Evolutionary conservation across 1,140 invertebrate genomes (phyloP).

Genomic region (Musca domestica): DNA sequence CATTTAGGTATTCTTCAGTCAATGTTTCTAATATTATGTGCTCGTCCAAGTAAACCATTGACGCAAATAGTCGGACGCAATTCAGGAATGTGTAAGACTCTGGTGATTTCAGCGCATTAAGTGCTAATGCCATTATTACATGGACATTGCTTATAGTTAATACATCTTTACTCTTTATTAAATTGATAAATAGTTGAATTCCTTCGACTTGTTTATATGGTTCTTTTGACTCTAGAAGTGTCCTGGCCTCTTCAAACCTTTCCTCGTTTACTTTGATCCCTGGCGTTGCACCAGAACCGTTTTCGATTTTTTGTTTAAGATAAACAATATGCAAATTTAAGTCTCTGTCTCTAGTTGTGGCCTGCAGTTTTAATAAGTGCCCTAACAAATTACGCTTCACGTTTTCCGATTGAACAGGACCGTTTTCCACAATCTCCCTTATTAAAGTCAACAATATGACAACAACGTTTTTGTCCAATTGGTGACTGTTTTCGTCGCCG

Average conservation of each 20-base stretch:
- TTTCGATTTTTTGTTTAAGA: slow-evolving; percentile 29
- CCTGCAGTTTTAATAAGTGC: slow-evolving; percentile 25
- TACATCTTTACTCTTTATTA: slow-evolving; percentile 35
- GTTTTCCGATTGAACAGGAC: slow-evolving; percentile 9
- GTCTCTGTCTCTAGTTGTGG: slow-evolving; percentile 23
- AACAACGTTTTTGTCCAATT: slow-evolving; percentile 6
- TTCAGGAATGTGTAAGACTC: slow-evolving; percentile 52
- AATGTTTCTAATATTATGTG: slow-evolving; percentile 44
- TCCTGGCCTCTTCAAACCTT: slow-evolving; percentile 38
- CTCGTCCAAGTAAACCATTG: slow-evolving; percentile 42
- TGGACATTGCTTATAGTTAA: slow-evolving; percentile 38
- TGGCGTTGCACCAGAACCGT: not conserved
- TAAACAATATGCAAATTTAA: slow-evolving; percentile 29
- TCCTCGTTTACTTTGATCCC: not conserved
- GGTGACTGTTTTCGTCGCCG: not conserved
- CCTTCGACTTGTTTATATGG: slow-evolving; percentile 49
- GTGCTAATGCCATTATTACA: slow-evolving; percentile 40
- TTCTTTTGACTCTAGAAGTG: slow-evolving; percentile 37
- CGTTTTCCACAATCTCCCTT: slow-evolving; percentile 40
- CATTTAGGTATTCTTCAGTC: slow-evolving; percentile 45
- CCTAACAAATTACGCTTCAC: slow-evolving; percentile 7
- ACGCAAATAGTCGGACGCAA: slow-evolving; percentile 44
- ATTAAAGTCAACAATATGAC: slow-evolving; percentile 39
- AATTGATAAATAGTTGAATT: slow-evolving; percentile 40
- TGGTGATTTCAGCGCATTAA: slow-evolving; percentile 38